Conservation (phyloP, 2,113 vertebrate species). For the Clupea harengus region DNA sequence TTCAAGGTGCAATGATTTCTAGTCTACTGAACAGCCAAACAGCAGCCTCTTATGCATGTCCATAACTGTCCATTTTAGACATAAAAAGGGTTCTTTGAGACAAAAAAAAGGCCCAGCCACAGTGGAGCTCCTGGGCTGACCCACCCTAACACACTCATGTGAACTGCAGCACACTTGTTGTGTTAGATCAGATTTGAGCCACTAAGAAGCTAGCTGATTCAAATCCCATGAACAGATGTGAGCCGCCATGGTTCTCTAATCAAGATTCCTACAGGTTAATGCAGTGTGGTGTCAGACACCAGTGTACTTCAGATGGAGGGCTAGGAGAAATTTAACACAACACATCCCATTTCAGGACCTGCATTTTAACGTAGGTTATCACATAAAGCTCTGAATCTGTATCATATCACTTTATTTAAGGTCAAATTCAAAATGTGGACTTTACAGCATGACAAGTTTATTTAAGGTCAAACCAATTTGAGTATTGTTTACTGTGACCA, state of each 20-base stretch:
- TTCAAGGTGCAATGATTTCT: background rate
- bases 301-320: background rate
- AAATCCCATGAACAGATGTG: conserved; percentile 46
- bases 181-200: background rate
- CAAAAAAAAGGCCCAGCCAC: conserved; percentile 19
- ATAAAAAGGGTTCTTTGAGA: conserved; percentile 1
- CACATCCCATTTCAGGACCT: conserved; percentile 18
- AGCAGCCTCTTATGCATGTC: background rate
- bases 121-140: background rate
- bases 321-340: background rate
- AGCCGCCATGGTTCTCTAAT: conserved; percentile 25
- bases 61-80: background rate
- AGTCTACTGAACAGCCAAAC: background rate
- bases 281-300: conserved; percentile 21
- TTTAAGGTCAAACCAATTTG: background rate
- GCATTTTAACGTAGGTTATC: background rate
- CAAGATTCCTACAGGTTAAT: conserved; percentile 38
- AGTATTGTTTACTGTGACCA: background rate
- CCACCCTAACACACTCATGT: background rate
- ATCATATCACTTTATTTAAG: background rate
- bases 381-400: background rate
- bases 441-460: background rate
- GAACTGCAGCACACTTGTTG: background rate
- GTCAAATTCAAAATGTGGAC: too few relatives aligned
- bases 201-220: conserved; percentile 36